Evolutionary conservation across 1,140 invertebrate species (phyloP).

Genomic region (Galleria mellonella): DNA sequence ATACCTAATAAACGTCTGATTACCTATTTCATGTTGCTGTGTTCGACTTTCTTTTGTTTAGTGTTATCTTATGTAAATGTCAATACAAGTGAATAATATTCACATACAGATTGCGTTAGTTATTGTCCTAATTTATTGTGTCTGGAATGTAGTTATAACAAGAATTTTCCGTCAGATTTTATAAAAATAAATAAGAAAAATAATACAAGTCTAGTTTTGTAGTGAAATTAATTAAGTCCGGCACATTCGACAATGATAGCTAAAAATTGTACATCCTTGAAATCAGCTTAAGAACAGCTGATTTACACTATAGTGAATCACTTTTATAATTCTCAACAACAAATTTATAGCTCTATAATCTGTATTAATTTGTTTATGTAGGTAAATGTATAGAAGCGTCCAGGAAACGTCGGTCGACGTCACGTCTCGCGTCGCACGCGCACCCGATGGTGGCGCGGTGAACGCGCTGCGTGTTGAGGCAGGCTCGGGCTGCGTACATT

Average conservation of each 20-base stretch:
- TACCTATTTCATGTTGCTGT: conserved; percentile 4
- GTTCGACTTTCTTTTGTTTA: conserved; percentile 7
- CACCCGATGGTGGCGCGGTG: conserved; percentile 10
- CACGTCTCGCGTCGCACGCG: conserved; percentile 13
- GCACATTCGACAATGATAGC: too few relatives aligned
- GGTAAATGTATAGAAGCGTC: conserved; percentile 9
- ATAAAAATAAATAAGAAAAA: too few relatives aligned
- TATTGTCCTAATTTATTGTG: conserved; percentile 1
- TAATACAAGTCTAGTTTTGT: too few relatives aligned
- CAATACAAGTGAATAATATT: conserved; percentile 1
- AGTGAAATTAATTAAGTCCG: too few relatives aligned
- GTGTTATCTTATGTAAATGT: conserved; percentile 16
- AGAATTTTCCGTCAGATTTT: too few relatives aligned
- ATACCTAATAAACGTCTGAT: too few relatives aligned
- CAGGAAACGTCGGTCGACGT: conserved; percentile 36
- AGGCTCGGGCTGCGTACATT: conserved; percentile 26
- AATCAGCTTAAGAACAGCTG: too few relatives aligned
- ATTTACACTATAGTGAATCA: too few relatives aligned
- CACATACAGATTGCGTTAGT: conserved; percentile 13
- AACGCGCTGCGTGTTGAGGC: conserved; percentile 60
- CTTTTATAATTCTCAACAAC: too few relatives aligned
- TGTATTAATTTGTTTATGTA: background rate
- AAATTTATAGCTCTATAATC: background rate
- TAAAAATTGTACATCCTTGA: too few relatives aligned
- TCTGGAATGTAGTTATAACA: background rate